phyloP scores from a whole-genome alignment of 1,140 invertebrate genomes.

The Drosophila pandora region DNA sequence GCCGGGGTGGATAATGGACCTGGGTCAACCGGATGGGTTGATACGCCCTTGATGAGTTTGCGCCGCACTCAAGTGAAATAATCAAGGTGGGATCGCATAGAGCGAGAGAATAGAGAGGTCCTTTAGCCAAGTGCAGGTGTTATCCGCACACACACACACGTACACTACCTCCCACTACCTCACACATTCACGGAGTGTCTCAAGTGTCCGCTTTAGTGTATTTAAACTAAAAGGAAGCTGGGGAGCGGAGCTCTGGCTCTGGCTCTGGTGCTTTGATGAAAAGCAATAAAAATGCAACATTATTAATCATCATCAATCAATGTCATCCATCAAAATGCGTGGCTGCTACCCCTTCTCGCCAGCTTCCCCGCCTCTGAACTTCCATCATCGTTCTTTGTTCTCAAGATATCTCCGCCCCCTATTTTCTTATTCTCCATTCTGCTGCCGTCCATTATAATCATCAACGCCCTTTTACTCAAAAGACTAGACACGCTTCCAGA shows the following conservation, averaged over 20 bases:
- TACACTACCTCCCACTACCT: background rate
- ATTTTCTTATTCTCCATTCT: constrained; percentile 17
- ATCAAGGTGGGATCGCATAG: constrained; percentile 56
- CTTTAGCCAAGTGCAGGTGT: constrained; percentile 30
- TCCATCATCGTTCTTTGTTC: constrained; percentile 24
- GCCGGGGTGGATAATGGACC: constrained; percentile 24
- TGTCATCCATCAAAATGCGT: constrained; percentile 80
- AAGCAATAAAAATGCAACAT: constrained; percentile 82
- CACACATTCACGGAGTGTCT: background rate
- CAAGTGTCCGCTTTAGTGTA: constrained; percentile 48
- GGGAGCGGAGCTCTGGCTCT: background rate
- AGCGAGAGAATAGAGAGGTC: constrained; percentile 8
- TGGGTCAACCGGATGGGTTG: constrained; percentile 25
- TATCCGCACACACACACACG: constrained; percentile 9
- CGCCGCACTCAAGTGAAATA: constrained; percentile 75
- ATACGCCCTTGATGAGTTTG: constrained; percentile 70
- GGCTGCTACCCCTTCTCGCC: constrained; percentile 13
- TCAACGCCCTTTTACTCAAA: constrained; percentile 52
- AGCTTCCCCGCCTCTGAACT: constrained; percentile 32
- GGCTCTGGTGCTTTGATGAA: constrained; percentile 51
- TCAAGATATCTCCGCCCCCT: constrained; percentile 1
- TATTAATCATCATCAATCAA: constrained; percentile 83
- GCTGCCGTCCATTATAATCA: constrained; percentile 69
- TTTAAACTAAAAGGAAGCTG: constrained; percentile 58
- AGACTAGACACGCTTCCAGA: constrained; percentile 48